These are phyloP conservation scores for Armadillidium nasatum DNA, from an alignment of 1,140 invertebrate genomes.

Conservation along the genomic window DNA sequence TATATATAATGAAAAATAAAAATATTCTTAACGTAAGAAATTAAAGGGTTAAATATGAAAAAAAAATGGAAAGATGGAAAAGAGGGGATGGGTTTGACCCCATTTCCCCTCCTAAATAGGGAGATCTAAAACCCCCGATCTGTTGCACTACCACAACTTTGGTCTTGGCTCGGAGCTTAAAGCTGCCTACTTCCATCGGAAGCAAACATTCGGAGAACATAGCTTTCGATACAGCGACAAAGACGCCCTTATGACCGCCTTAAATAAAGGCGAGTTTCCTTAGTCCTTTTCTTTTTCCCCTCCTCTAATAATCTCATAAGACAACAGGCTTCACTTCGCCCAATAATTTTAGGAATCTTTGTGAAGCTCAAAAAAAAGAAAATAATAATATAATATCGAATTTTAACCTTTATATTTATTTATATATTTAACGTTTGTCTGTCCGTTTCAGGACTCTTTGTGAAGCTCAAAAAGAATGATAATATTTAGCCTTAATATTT, in stretches of 20 bases:
- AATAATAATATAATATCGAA: slow-evolving; percentile 6
- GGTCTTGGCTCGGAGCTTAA: not conserved
- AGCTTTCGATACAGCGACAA: not conserved
- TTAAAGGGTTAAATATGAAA: too few species aligned
- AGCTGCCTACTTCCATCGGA: not conserved
- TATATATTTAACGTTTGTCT: too few species aligned
- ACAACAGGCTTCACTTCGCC: not conserved
- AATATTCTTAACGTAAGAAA: too few species aligned
- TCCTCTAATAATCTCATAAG: not conserved
- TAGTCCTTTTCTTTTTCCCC: not conserved
- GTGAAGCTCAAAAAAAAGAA: not conserved
- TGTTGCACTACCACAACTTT: not conserved
- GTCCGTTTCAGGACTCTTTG: too few species aligned
- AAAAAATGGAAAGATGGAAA: too few species aligned
- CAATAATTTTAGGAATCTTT: slow-evolving; percentile 5
- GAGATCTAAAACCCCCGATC: not conserved
- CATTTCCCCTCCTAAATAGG: too few species aligned
- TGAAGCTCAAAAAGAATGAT: too few species aligned
- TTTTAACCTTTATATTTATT: not conserved
- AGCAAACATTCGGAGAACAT: not conserved
- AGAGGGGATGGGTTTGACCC: too few species aligned
- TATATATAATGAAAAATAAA: too few species aligned
- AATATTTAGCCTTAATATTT: too few species aligned
- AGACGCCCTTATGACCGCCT: not conserved
- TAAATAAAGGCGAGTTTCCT: not conserved